These are phyloP conservation scores for Ormyrus labotus DNA, from an alignment of 2,888 invertebrate genomes.

Conservation along the genomic window DNA sequence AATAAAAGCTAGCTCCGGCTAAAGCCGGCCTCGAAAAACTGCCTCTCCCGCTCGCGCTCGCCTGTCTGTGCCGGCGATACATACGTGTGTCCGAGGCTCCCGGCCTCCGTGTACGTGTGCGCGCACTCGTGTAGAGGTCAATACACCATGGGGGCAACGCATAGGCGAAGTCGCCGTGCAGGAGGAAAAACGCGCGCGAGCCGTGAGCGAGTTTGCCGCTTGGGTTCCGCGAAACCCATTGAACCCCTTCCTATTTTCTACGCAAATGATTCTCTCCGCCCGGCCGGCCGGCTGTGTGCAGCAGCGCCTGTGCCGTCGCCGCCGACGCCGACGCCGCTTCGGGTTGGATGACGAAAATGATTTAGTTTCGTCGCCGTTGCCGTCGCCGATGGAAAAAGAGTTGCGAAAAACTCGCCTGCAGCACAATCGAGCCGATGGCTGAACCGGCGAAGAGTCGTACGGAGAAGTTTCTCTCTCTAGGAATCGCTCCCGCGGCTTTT, in stretches of 20 bases:
- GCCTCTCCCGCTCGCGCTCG: too few species aligned
- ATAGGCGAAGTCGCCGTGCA: constrained; percentile 45
- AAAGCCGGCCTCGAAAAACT: constrained; percentile 49
- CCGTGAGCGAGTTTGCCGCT: constrained; percentile 48
- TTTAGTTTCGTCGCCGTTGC: constrained; percentile 26
- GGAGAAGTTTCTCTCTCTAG: constrained; percentile 4
- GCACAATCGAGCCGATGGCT: too few species aligned
- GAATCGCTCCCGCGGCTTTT: not conserved
- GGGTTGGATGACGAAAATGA: constrained; percentile 53
- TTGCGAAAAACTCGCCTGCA: too few species aligned
- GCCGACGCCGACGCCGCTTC: constrained; percentile 15
- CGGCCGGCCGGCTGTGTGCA: too few species aligned
- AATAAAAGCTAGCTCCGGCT: constrained; percentile 29
- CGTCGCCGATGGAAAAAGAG: too few species aligned
- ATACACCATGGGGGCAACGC: constrained; percentile 51
- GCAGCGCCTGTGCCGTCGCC: not conserved
- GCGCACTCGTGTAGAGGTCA: constrained; percentile 43
- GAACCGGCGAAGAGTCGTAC: not conserved
- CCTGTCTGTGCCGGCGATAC: not conserved
- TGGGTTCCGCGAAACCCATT: constrained; percentile 46
- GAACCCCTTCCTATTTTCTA: constrained; percentile 46
- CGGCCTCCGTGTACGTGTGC: not conserved
- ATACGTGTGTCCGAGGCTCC: not conserved
- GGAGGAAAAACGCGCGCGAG: constrained; percentile 47
- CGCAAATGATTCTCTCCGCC: constrained; percentile 36